phyloP scores from a whole-genome alignment of 2,797 vertebrate species.

The Hirundo rustica region DNA sequence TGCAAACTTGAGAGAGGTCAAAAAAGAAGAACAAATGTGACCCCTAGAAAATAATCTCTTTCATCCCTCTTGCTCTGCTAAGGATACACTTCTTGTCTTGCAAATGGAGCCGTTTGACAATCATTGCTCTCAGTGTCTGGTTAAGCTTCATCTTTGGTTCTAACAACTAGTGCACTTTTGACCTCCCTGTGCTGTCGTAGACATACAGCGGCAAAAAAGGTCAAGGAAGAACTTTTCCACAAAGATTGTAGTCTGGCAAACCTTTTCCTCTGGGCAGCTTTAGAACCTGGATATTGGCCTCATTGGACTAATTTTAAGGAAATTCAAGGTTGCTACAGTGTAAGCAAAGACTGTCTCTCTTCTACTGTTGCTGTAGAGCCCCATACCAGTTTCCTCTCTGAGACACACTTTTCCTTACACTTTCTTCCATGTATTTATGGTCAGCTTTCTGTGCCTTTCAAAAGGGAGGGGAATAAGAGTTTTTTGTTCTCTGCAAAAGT shows the following conservation, averaged over 20 bases:
- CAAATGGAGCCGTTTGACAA: constrained; percentile 69
- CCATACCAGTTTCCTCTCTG: not conserved
- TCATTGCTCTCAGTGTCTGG: constrained; percentile 65
- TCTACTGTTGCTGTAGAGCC: not conserved
- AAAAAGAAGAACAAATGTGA: constrained; percentile 68
- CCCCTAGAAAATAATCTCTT: constrained; percentile 70
- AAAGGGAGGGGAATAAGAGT: not conserved
- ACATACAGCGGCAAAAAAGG: constrained; percentile 57
- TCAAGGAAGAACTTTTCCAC: constrained; percentile 67
- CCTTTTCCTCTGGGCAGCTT: constrained; percentile 43
- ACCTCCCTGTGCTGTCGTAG: constrained; percentile 55
- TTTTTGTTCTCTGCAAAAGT: not conserved
- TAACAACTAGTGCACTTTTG: constrained; percentile 69
- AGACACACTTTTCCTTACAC: not conserved
- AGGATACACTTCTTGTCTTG: constrained; percentile 72
- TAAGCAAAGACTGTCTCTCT: not conserved
- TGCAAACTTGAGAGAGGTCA: constrained; percentile 70
- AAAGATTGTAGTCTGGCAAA: constrained; percentile 53
- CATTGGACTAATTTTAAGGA: constrained; percentile 38
- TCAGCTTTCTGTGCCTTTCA: not conserved
- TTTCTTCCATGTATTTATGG: not conserved
- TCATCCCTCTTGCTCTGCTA: constrained; percentile 66
- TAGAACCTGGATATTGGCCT: constrained; percentile 40
- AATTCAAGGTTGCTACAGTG: constrained; percentile 1
- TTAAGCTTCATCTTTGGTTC: constrained; percentile 66